These are phyloP conservation scores for Trissolcus japonicus DNA, from an alignment of 2,888 invertebrate genomes.

Conservation along the genomic window DNA sequence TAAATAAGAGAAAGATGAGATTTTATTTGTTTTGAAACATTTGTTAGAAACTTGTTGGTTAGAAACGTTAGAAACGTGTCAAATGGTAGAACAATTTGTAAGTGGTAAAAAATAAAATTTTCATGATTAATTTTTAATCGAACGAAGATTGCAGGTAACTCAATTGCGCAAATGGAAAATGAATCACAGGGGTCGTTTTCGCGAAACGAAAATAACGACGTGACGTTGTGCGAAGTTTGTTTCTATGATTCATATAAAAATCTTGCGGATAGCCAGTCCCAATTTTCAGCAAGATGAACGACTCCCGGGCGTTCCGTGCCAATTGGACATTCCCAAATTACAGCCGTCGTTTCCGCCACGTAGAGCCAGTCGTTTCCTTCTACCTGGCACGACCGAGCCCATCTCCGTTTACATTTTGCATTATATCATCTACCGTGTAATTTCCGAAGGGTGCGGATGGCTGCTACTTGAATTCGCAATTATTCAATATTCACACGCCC, in stretches of 20 bases:
- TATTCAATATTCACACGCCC: constrained; percentile 6
- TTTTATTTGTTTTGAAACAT: too few species aligned
- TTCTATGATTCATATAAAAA: constrained; percentile 25
- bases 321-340: constrained; percentile 63
- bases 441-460: constrained; percentile 47
- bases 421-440: constrained; percentile 44
- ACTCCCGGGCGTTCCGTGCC: constrained; percentile 59
- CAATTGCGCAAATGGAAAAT: too few species aligned
- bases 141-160: too few species aligned
- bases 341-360: constrained; percentile 59
- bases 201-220: too few species aligned
- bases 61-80: too few species aligned
- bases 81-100: too few species aligned
- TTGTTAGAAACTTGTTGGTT: too few species aligned
- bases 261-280: constrained; percentile 48
- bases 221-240: constrained; percentile 19
- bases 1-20: too few species aligned
- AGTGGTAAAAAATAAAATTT: too few species aligned
- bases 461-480: constrained; percentile 29
- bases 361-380: constrained; percentile 51
- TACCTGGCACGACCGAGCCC: constrained; percentile 45
- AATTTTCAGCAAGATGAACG: constrained; percentile 60
- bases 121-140: too few species aligned
- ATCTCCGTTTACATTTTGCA: constrained; percentile 55
- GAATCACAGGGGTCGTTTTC: too few species aligned